These are phyloP conservation scores for Timema podura DNA, from an alignment of 2,888 invertebrate species.

Conservation along the genomic window DNA sequence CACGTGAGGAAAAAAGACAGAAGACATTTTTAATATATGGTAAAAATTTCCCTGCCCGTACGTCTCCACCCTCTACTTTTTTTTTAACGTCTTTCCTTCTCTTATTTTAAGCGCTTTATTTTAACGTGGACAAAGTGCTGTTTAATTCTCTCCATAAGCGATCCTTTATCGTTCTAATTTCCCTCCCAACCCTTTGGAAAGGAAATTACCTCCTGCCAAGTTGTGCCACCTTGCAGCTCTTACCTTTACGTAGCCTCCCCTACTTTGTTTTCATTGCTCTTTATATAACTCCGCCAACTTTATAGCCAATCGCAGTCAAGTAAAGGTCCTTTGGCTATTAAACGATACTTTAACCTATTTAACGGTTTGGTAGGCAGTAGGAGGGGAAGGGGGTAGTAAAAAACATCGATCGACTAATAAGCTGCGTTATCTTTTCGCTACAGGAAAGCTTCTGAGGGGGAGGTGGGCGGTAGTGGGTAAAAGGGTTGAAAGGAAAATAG, in stretches of 20 bases:
- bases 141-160: slow-evolving; percentile 35
- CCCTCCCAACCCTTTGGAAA: slow-evolving; percentile 30
- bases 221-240: slow-evolving; percentile 17
- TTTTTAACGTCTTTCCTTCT: slow-evolving; percentile 12
- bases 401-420: slow-evolving; percentile 14
- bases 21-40: slow-evolving; percentile 13
- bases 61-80: neutral
- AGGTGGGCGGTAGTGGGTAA: too few species aligned
- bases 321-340: slow-evolving; percentile 15
- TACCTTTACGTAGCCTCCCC: neutral
- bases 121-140: slow-evolving; percentile 22
- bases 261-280: slow-evolving; percentile 15
- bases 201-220: slow-evolving; percentile 13
- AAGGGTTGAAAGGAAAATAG: too few species aligned
- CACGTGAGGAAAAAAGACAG: slow-evolving; percentile 11
- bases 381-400: slow-evolving; percentile 1
- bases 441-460: neutral
- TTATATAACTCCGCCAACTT: slow-evolving; percentile 11
- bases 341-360: slow-evolving; percentile 17
- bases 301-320: slow-evolving; percentile 22
- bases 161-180: slow-evolving; percentile 36
- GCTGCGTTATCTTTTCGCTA: neutral
- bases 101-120: slow-evolving; percentile 19
- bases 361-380: slow-evolving; percentile 2
- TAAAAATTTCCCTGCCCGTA: slow-evolving; percentile 13